phyloP scores from a whole-genome alignment of 2,797 vertebrate genomes.

The Protonibea diacanthus region DNA sequence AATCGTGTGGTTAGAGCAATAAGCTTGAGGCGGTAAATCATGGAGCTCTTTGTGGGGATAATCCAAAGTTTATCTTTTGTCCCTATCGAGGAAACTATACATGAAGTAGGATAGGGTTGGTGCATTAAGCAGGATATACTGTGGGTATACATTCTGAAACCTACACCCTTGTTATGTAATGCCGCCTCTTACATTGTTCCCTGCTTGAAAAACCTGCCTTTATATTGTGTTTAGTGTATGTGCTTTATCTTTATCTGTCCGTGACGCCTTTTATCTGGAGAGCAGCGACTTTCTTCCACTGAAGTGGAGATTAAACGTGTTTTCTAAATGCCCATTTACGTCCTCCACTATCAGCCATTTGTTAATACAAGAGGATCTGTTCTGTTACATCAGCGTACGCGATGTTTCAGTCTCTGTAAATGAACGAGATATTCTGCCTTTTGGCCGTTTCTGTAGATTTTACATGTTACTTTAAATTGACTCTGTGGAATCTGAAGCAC shows the following conservation, averaged over 20 bases:
- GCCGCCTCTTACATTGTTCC: background rate
- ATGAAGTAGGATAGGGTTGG: background rate
- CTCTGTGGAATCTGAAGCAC: constrained; percentile 1
- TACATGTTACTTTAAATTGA: background rate
- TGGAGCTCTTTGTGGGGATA: background rate
- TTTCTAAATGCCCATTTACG: background rate
- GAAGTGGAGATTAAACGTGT: background rate
- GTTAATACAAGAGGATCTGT: background rate
- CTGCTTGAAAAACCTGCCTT: background rate
- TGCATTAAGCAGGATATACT: background rate
- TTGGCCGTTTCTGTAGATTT: background rate
- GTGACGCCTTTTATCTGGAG: background rate
- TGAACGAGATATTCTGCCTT: too few species aligned
- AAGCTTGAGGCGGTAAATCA: background rate
- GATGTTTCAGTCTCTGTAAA: too few species aligned
- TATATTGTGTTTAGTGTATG: background rate
- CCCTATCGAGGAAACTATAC: background rate
- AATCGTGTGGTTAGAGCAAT: background rate
- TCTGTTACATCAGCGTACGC: background rate
- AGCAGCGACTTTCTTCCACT: background rate
- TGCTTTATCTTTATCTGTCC: background rate
- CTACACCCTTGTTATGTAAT: background rate
- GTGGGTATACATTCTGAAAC: background rate
- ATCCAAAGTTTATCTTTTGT: background rate
- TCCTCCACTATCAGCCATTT: constrained; percentile 1